A percentile compares a stretch with the other conserved stretches of the same genome.
phyloP scores from a whole-genome alignment of 2,888 invertebrate genomes.

The Lepeophtheirus nordmannii region DNA sequence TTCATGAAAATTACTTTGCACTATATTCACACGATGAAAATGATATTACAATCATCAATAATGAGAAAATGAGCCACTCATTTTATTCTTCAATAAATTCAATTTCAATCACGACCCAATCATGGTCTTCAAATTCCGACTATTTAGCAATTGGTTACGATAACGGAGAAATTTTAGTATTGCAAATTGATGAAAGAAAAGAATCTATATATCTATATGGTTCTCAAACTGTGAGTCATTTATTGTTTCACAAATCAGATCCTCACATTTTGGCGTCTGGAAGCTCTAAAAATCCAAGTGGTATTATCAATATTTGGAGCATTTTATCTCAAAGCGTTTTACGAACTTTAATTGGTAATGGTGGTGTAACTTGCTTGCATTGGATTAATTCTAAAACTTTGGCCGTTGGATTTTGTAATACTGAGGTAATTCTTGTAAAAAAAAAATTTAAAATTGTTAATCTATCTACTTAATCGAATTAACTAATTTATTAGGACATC shows the following conservation, averaged over 20 bases:
- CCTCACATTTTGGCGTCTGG: constrained; percentile 43
- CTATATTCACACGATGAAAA: neutral
- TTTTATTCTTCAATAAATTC: neutral
- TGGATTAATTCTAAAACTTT: constrained; percentile 41
- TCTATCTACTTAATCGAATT: too few species aligned
- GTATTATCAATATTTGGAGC: constrained; percentile 47
- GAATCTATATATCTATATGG: neutral
- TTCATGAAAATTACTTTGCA: neutral
- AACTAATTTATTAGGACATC: neutral
- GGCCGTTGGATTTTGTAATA: constrained; percentile 41
- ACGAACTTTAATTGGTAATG: constrained; percentile 41
- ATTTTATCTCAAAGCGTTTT: constrained; percentile 43
- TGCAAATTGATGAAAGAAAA: neutral
- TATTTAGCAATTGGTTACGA: neutral
- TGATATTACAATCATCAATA: neutral
- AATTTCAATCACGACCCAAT: neutral
- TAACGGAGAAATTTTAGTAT: neutral
- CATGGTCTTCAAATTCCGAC: neutral
- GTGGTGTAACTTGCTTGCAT: constrained; percentile 38
- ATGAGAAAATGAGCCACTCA: neutral
- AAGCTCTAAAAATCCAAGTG: constrained; percentile 33
- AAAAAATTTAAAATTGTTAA: too few species aligned
- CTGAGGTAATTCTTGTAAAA: constrained; percentile 37
- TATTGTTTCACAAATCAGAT: neutral
- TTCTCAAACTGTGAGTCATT: neutral